Conservation (phyloP, 2,113 vertebrate species). For the Origma solitaria region DNA sequence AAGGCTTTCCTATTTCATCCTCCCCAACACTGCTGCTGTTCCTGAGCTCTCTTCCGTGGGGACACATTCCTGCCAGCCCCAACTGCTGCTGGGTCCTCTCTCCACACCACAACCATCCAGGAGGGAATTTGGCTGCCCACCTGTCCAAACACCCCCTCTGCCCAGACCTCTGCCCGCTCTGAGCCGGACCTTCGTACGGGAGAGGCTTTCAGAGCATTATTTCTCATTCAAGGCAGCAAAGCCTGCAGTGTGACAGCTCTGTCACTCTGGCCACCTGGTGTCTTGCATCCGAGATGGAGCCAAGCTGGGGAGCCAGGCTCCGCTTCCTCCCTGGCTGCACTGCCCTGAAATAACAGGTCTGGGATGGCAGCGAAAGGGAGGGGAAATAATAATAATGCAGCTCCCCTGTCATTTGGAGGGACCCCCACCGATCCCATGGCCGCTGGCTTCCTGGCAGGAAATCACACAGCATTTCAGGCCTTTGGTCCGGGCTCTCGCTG, state of each 20-base stretch:
- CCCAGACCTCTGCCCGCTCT: background rate
- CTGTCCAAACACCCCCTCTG: background rate
- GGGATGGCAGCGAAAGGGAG: background rate
- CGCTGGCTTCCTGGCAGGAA: background rate
- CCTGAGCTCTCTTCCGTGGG: background rate
- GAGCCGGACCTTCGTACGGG: background rate
- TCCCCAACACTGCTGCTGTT: background rate
- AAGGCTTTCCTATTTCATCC: too few species aligned
- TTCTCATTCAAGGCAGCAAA: conserved; percentile 57
- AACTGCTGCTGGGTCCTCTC: background rate
- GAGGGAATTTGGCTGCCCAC: conserved; percentile 6
- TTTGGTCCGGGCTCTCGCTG: background rate
- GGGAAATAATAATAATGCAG: background rate
- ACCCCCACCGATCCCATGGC: background rate
- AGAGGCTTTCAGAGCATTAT: background rate
- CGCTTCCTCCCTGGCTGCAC: background rate
- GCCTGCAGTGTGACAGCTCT: conserved; percentile 57
- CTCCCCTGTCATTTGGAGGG: background rate
- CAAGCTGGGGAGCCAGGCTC: conserved; percentile 23
- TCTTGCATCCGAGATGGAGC: conserved; percentile 53
- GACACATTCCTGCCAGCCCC: background rate
- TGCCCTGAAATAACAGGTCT: conserved; percentile 51
- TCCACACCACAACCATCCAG: background rate
- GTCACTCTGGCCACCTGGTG: conserved; percentile 45
- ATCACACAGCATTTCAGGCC: background rate